These are phyloP conservation scores for Epistrophe grossulariae DNA, from an alignment of 2,888 invertebrate genomes.

Conservation along the genomic window DNA sequence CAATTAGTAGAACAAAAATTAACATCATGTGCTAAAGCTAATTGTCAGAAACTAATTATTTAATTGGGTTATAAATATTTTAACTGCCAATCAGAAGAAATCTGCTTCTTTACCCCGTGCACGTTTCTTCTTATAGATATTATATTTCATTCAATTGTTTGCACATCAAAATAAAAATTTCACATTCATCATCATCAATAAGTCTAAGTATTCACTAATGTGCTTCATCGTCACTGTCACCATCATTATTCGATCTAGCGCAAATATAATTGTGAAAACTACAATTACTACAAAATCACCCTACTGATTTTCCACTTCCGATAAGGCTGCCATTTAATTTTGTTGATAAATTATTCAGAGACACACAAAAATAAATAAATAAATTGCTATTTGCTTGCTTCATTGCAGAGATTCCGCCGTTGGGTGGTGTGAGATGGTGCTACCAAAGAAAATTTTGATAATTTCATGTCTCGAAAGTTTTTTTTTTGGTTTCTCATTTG, in stretches of 20 bases:
- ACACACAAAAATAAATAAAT: conserved; percentile 11
- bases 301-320: conserved; percentile 54
- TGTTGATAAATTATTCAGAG: conserved; percentile 50
- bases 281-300: conserved; percentile 38
- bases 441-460: not conserved
- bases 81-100: not conserved
- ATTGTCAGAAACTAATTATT: not conserved
- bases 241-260: conserved; percentile 30
- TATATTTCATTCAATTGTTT: not conserved
- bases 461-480: conserved; percentile 26
- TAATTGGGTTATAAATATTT: not conserved
- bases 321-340: conserved; percentile 51
- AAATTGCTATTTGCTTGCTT: conserved; percentile 11
- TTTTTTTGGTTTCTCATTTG: conserved; percentile 12
- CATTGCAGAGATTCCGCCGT: not conserved
- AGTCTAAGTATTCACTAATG: conserved; percentile 16
- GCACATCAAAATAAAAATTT: not conserved
- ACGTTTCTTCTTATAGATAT: not conserved
- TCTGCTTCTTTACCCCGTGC: not conserved
- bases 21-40: not conserved
- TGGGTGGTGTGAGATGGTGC: too few species aligned
- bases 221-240: not conserved
- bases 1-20: too few species aligned
- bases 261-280: conserved; percentile 57
- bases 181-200: conserved; percentile 23